Conservation (phyloP, 2,113 vertebrate genomes). For the Chauna torquata region DNA sequence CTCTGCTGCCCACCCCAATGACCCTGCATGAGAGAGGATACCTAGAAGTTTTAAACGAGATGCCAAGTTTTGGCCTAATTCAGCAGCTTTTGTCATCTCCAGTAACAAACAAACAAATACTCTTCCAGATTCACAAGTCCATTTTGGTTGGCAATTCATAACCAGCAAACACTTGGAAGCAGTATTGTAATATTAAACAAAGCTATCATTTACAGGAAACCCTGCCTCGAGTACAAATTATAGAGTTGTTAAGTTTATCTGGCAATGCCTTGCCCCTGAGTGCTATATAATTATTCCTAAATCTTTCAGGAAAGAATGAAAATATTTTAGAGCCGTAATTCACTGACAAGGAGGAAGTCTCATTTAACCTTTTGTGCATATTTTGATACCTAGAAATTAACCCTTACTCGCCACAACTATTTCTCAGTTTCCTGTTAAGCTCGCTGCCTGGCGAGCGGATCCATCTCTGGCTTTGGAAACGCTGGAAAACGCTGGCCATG, state of each 20-base stretch:
- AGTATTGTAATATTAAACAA: slow-evolving; percentile 64
- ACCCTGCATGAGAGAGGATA: not conserved
- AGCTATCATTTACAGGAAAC: slow-evolving; percentile 73
- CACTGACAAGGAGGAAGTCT: slow-evolving; percentile 60
- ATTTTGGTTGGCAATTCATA: not conserved
- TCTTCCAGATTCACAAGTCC: slow-evolving; percentile 17
- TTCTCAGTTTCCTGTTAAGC: not conserved
- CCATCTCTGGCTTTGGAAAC: not conserved
- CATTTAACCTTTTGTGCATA: slow-evolving; percentile 34
- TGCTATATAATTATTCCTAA: slow-evolving; percentile 71
- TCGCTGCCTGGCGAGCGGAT: rapidly evolving
- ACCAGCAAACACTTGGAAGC: slow-evolving; percentile 59
- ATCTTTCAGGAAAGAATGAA: slow-evolving; percentile 71
- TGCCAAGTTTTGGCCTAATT: not conserved
- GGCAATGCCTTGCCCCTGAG: slow-evolving; percentile 61
- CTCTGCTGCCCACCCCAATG: not conserved
- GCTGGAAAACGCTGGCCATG: not conserved
- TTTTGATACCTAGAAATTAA: slow-evolving; percentile 60
- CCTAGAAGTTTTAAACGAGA: not conserved
- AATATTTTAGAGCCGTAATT: slow-evolving; percentile 62
- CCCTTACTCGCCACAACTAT: not conserved
- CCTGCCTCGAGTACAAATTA: slow-evolving; percentile 69
- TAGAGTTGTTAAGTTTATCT: slow-evolving; percentile 67
- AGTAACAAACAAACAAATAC: slow-evolving; percentile 48
- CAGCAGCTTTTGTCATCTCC: not conserved